Evolutionary conservation across 2,888 invertebrate genomes (phyloP).

Genomic region (Cephus rjabovi): DNA sequence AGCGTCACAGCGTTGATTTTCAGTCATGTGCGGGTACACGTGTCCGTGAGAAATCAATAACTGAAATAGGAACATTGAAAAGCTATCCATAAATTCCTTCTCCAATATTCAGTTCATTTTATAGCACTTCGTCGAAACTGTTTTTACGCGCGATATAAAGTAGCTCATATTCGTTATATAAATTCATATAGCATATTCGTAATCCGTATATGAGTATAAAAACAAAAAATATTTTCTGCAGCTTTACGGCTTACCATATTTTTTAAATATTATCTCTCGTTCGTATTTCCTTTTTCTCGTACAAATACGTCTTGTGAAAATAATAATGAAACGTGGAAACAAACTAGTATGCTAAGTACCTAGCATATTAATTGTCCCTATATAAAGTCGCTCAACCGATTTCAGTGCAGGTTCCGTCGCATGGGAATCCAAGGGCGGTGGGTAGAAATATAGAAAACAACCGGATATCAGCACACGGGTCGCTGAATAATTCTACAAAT

Average conservation of each 20-base stretch:
- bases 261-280: neutral
- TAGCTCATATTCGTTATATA: neutral
- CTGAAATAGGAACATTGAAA: neutral
- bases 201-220: too few species aligned
- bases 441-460: constrained; percentile 17
- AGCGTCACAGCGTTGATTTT: neutral
- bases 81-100: neutral
- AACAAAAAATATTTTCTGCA: too few species aligned
- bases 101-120: neutral
- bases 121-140: neutral
- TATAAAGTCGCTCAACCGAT: neutral
- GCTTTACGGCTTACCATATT: neutral
- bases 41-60: neutral
- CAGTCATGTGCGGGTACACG: neutral
- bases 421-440: neutral
- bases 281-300: neutral
- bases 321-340: neutral
- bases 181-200: too few species aligned
- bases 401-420: neutral
- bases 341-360: neutral
- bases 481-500: constrained; percentile 48
- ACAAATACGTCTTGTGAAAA: neutral
- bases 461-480: constrained; percentile 44
- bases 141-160: neutral
- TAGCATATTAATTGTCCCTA: neutral